Base-by-base conservation (phyloP, 2,888 invertebrate genomes). In the Clostera curtula region DNA sequence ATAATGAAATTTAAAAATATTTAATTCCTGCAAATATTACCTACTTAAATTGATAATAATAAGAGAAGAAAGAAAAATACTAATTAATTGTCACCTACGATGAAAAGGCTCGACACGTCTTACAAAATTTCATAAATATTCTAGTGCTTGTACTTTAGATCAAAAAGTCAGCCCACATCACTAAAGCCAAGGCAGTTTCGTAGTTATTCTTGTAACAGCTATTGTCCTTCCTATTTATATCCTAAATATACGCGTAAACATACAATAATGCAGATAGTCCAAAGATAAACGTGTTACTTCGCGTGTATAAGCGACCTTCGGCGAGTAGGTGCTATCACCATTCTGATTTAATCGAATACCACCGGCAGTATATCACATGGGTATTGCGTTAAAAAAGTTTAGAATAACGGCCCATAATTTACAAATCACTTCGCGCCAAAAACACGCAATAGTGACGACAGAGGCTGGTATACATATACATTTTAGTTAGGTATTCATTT, bases 291-390 rank as follows among this genome's bases (percentile, higher is more conserved):
- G 57, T 56, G 56, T 40, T 31, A 42, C 54, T 37, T 77, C 49
- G 79, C 79, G 79, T 79, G 79, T 49, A 56, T 34, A 38, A 34
- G 19, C 51, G 57, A 43, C 76, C 76, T 75, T 71, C 67, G 44
- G 34, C 34, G 42, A 50, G 36, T 38, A 11, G 48, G 44, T 38
- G 52, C 43, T 72, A 72, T 68, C 59, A 56, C 66, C 53, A 68
- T 72, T 67, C 68, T 54, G 69, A 68, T 56, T 70, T 70, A 73
- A 73, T 72, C 69, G 60, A 66, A 67, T 58, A 66, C 65, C 52
- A 57, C 55, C 48, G 34, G 53, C 56, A 49, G 57, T 58, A 64
- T 55, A 56, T 58, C 50, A 55, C 34, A 40, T 25, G 33, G 49
- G 50, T 55, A 47, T 46, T 51, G 36, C 37, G 37, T 49, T 49